These are phyloP conservation scores for Lampropteryx suffumata DNA, from an alignment of 2,888 invertebrate species.

Conservation along the genomic window DNA sequence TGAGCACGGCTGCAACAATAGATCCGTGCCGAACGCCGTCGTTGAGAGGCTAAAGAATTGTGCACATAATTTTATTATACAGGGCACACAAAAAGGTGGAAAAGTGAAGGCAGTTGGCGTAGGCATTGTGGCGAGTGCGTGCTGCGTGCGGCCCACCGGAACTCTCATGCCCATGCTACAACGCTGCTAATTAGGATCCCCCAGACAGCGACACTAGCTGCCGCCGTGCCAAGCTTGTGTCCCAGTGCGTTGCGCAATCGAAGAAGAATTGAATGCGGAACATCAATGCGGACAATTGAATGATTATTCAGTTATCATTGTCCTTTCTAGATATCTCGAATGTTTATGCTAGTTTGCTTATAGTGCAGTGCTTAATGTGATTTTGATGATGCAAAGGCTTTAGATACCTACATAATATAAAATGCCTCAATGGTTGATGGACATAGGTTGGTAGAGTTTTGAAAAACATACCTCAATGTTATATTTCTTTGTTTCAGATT, in stretches of 20 bases:
- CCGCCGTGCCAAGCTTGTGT: constrained; percentile 1
- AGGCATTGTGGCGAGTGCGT: constrained; percentile 59
- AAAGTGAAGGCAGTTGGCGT: constrained; percentile 59
- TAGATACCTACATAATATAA: no score
- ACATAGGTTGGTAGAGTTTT: no score
- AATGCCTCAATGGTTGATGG: no score
- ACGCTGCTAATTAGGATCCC: constrained; percentile 56
- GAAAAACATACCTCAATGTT: no score
- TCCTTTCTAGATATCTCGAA: neutral
- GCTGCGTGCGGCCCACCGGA: constrained; percentile 54
- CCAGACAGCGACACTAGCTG: constrained; percentile 27
- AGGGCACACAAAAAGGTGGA: constrained; percentile 53
- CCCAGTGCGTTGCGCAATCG: constrained; percentile 17
- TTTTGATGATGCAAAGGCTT: no score
- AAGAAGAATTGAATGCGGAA: no score
- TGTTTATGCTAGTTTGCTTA: no score
- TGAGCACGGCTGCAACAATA: constrained; percentile 56
- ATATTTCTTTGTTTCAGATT: constrained; percentile 48
- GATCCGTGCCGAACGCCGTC: constrained; percentile 47
- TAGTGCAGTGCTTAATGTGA: no score
- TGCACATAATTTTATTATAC: constrained; percentile 63
- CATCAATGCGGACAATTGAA: constrained; percentile 15
- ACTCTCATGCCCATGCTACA: constrained; percentile 44
- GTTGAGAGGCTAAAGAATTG: constrained; percentile 50
- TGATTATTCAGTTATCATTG: constrained; percentile 21